Conservation (phyloP, 2,888 invertebrate species). For the Scelioninae gen. 1 region DNA sequence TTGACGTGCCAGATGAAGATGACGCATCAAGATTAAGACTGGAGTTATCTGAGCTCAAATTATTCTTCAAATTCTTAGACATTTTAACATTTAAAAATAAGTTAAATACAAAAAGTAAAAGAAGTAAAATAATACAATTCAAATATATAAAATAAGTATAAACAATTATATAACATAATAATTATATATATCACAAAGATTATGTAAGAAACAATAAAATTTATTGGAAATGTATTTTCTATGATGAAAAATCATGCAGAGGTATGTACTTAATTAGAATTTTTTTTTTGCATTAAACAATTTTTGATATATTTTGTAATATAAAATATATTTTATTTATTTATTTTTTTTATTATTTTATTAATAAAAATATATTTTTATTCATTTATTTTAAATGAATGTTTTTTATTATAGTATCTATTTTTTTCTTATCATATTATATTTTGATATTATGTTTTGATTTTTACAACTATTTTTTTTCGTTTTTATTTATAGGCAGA, state of each 20-base stretch:
- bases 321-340: neutral
- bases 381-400: conserved; percentile 5
- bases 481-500: neutral
- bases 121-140: no score
- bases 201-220: conserved; percentile 9
- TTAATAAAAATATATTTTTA: no score
- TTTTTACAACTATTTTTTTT: no score
- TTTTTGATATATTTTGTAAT: neutral
- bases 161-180: neutral
- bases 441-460: neutral
- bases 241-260: conserved; percentile 22
- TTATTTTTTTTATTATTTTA: neutral
- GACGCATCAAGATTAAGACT: no score
- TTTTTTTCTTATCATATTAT: neutral
- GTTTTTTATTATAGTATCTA: neutral
- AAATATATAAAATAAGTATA: neutral
- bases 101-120: no score
- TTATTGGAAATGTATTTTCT: conserved; percentile 20
- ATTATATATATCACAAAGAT: conserved; percentile 14
- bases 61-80: no score
- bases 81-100: no score
- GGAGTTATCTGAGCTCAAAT: no score
- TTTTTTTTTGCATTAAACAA: neutral
- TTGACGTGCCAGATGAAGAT: no score
- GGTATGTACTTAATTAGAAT: conserved; percentile 1